phyloP scores from a whole-genome alignment of 2,888 invertebrate genomes.

The Xestoiulus laeticollis region DNA sequence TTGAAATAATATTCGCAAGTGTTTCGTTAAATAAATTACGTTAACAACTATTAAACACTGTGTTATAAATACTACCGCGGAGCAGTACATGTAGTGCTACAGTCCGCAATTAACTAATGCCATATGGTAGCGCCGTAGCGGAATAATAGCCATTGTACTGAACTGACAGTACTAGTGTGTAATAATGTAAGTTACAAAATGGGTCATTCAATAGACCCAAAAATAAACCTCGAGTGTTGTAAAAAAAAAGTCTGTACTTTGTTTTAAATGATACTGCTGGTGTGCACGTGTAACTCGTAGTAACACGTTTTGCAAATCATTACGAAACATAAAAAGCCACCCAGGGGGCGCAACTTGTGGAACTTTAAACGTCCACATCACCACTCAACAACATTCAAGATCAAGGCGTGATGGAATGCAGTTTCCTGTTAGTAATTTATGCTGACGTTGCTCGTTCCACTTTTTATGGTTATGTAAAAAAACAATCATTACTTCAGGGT shows the following conservation, averaged over 20 bases:
- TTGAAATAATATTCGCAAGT: neutral
- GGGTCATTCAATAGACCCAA: too few species aligned
- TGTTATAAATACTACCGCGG: too few species aligned
- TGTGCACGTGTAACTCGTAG: too few species aligned
- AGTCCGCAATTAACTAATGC: too few species aligned
- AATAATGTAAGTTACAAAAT: too few species aligned
- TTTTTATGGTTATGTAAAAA: neutral
- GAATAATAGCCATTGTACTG: too few species aligned
- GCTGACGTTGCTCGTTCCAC: neutral
- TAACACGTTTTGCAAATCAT: neutral
- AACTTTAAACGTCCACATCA: neutral
- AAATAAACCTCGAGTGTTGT: too few species aligned
- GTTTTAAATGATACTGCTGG: too few species aligned
- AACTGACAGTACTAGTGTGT: too few species aligned
- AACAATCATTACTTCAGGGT: neutral
- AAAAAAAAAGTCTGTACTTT: too few species aligned
- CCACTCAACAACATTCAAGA: neutral
- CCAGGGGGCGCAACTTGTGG: neutral
- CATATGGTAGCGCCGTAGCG: too few species aligned
- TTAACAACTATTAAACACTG: neutral
- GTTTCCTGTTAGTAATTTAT: neutral
- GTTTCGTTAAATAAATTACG: neutral
- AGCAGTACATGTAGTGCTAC: too few species aligned
- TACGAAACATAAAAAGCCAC: neutral
- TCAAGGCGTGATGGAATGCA: neutral